Evolutionary conservation across 2,888 invertebrate genomes (phyloP).

Genomic region (Odontocerum albicorne): DNA sequence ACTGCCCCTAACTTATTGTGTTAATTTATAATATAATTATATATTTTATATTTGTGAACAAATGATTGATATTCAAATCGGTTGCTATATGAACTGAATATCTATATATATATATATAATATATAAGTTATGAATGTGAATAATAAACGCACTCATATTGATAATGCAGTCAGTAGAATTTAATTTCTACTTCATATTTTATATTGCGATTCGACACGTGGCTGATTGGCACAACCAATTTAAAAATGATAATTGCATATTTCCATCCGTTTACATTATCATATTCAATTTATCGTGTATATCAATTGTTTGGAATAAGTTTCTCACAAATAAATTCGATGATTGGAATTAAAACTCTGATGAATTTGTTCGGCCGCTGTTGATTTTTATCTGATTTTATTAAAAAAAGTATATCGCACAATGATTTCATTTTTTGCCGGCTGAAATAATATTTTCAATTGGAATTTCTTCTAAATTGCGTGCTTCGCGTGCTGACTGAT

Average conservation of each 20-base stretch:
- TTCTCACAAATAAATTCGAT: too few relatives aligned
- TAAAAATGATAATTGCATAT: too few relatives aligned
- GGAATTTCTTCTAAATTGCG: slow-evolving; percentile 59
- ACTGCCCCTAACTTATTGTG: background rate
- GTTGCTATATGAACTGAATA: background rate
- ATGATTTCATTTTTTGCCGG: slow-evolving; percentile 25
- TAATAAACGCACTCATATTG: background rate
- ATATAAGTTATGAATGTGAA: background rate
- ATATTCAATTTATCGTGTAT: too few relatives aligned
- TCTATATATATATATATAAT: background rate
- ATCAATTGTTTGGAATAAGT: too few relatives aligned
- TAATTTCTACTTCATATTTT: background rate
- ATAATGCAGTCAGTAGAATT: background rate
- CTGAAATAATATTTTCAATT: slow-evolving; percentile 27
- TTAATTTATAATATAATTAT: background rate
- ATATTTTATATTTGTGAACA: background rate
- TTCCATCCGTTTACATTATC: too few relatives aligned
- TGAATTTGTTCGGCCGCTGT: too few relatives aligned
- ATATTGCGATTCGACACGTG: background rate
- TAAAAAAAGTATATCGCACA: slow-evolving; percentile 19
- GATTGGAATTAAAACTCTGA: too few relatives aligned
- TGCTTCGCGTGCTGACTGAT: slow-evolving; percentile 64
- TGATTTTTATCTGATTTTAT: too few relatives aligned
- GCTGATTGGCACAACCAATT: background rate
- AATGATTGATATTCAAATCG: background rate